Conservation (phyloP, 2,888 invertebrate species). For the Melanostoma mellinum region DNA sequence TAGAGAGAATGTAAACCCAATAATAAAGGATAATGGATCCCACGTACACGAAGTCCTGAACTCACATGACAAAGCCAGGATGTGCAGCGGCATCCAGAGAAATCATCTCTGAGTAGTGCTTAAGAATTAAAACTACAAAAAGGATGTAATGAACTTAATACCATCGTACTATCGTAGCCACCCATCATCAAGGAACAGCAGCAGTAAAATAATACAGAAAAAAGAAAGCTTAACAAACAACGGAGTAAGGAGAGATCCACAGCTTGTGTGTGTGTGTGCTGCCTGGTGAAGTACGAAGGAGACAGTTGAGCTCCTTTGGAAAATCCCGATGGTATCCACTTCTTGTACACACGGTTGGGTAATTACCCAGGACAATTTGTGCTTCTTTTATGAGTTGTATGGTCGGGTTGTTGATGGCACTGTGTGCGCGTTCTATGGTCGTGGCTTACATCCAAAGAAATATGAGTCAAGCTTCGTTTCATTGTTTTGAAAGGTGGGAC, state of each 20-base stretch:
- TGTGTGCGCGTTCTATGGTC: slow-evolving; percentile 5
- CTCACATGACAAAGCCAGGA: slow-evolving; percentile 60
- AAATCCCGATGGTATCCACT: slow-evolving; percentile 64
- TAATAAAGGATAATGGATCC: slow-evolving; percentile 69
- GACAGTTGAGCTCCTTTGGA: slow-evolving; percentile 44
- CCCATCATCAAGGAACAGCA: slow-evolving; percentile 13
- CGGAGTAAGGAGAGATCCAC: slow-evolving; percentile 10
- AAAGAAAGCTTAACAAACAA: slow-evolving; percentile 62
- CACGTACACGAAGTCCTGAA: slow-evolving; percentile 38
- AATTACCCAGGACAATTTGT: slow-evolving; percentile 71
- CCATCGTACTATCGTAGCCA: slow-evolving; percentile 40
- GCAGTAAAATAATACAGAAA: slow-evolving; percentile 11
- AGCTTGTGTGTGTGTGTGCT: background rate
- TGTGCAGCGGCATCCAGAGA: slow-evolving; percentile 25
- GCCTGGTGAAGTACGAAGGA: slow-evolving; percentile 13
- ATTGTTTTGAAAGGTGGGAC: slow-evolving; percentile 29
- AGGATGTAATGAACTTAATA: slow-evolving; percentile 70
- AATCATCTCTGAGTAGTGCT: slow-evolving; percentile 39
- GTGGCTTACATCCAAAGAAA: slow-evolving; percentile 18
- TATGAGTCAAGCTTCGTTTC: slow-evolving; percentile 48
- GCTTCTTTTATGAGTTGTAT: slow-evolving; percentile 62
- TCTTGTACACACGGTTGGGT: slow-evolving; percentile 71
- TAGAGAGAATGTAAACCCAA: slow-evolving; percentile 26
- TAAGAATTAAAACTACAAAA: slow-evolving; percentile 69
- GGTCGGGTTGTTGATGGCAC: slow-evolving; percentile 18